Conservation (phyloP, 1,140 invertebrate species). For the Drosophila guanche region DNA sequence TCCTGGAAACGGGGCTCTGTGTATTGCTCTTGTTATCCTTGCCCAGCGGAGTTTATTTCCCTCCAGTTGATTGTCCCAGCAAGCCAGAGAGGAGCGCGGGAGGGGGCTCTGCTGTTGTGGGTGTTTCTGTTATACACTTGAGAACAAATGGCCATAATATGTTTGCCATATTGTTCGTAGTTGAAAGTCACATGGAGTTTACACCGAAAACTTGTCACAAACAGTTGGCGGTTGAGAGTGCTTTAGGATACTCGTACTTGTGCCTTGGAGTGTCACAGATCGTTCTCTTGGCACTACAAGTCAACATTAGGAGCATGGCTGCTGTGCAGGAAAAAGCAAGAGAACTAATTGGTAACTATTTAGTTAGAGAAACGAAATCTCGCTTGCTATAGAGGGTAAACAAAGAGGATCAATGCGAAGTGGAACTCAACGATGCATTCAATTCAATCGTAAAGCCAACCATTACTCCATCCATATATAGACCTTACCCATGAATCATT, state of each 20-base stretch:
- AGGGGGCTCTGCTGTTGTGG: slow-evolving; percentile 23
- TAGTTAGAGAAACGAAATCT: too few relatives aligned
- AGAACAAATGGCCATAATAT: slow-evolving; percentile 74
- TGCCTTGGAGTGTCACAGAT: slow-evolving; percentile 13
- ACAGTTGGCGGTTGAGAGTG: slow-evolving; percentile 3
- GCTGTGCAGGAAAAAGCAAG: too few relatives aligned
- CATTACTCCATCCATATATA: slow-evolving; percentile 2
- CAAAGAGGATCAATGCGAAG: too few relatives aligned
- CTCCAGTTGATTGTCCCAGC: slow-evolving; percentile 70
- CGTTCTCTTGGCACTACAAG: not conserved
- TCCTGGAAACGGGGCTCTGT: not conserved
- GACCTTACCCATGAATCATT: slow-evolving; percentile 9
- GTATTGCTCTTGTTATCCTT: slow-evolving; percentile 35
- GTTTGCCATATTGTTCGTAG: slow-evolving; percentile 63
- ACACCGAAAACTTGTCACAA: slow-evolving; percentile 29
- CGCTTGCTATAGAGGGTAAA: too few relatives aligned
- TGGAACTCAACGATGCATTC: not conserved
- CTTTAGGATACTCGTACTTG: too few relatives aligned
- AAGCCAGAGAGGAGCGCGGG: slow-evolving; percentile 35
- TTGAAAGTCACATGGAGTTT: slow-evolving; percentile 29
- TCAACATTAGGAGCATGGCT: too few relatives aligned
- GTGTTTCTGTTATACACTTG: slow-evolving; percentile 35
- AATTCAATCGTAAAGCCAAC: not conserved
- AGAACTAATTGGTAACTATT: too few relatives aligned
- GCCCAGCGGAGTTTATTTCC: slow-evolving; percentile 68